Base-by-base conservation (phyloP, 2,888 invertebrate species). In the Meloe dianella region DNA sequence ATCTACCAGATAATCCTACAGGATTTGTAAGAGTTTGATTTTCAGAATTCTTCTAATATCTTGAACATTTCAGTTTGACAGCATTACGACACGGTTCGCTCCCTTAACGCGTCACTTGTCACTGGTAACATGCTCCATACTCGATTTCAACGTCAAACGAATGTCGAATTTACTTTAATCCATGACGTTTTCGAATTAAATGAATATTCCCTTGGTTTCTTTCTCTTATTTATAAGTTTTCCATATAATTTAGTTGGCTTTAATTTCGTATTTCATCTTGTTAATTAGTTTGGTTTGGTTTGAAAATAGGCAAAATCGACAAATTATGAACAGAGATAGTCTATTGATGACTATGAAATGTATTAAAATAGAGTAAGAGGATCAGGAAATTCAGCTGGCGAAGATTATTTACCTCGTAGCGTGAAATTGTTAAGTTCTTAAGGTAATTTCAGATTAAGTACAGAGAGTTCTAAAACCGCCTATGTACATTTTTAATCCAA, bases 381-480 rank as follows among this genome's bases (percentile, higher is more conserved):
- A 76, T 75, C 73, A 74, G 73, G 74, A 74, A 75, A 73, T 74
- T 77, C 77, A 77, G 75, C 76, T 76, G 75, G 70, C 71, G 74
- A 74, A 75, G 76, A 74, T 76, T 77, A 77, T 76, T 76, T 76
- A 76, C 76, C 72, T 75, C 69, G 68, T 72, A 75, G 76, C 77
- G 74, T 75, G 74, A 76, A 77, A 76, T 76, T 76, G 74, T 41
- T 71, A 69, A 72, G 66, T 65, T 70, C 71, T 73, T 72, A 70
- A 75, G 73, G 71, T 76, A 75, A 76, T 76, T 76, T 76, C 60
- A 66, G 67, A 72, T 71, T 73, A 71, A 63, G 59, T 60, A 57
- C 62, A 64, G 70, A 35, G 65, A 59, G 64, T 63, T 60, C 17
- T 27, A 27, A 38, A n/a, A 20, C 20, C 4, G 47, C 20, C 47